Base-by-base conservation (phyloP, 2,797 vertebrate species). In the Apogon talboti region DNA sequence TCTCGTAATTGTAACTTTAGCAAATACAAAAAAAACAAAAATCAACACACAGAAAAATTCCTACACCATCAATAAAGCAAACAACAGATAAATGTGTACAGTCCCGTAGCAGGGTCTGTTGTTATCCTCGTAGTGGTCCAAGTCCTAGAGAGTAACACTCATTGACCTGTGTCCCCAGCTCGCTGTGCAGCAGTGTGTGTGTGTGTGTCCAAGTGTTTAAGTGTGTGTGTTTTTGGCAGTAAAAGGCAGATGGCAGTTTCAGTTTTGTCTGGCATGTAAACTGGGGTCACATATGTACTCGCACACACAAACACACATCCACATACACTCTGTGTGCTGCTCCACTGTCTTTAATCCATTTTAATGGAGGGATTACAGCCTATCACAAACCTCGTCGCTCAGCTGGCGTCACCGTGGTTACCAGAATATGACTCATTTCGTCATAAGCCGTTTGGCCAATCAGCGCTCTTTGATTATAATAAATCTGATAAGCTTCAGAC, bases 301-400 rank as follows among this genome's bases (percentile, higher is more conserved):
- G 71, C 71, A 68, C 73, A 11, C 71, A 56, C 38, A 28, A 49
- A 38, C 42, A 44, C 50, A 58, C 58, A 56, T 1, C 50, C 61
- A 78, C 21, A 57, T 64, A 62, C 66, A 35, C 64, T 43, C 70
- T 70, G 76, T 71, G 62, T 40, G 59, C 79, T 84, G 84, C 82
- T 84, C 81, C 68, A 80, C 85, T 86, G 83, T 89, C 70, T 85
- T 91, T 92, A 93, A 93, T 93, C 93, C 90, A 85, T 79, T 91
- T 89, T 93, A 93, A 92, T 93, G 91, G 83, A 90, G 40, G 75
- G 90, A 91, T 93, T 92, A 91, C 74, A 78, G 76, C 73, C 87
- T 86, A 83, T 91, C 69, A 58, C 79, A 77, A 69, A 64, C 73
- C 71, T 71, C 78, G 66, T 85, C 85, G 84, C 84, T 80, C 64